phyloP scores from a whole-genome alignment of 2,113 vertebrate species.

The Archilochus colubris region DNA sequence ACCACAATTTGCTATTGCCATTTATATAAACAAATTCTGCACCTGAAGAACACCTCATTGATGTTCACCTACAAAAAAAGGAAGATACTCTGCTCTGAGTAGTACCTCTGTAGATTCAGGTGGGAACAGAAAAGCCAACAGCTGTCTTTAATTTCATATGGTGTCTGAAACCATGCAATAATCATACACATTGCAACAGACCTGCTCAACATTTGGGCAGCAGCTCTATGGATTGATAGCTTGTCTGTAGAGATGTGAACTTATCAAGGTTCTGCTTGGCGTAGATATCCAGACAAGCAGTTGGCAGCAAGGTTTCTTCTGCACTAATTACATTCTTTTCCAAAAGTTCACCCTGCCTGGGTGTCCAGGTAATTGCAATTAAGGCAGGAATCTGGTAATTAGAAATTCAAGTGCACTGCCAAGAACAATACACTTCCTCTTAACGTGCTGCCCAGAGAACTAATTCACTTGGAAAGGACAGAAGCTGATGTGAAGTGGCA shows the following conservation, averaged over 20 bases:
- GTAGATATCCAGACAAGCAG: slow-evolving; percentile 64
- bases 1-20: neutral
- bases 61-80: neutral
- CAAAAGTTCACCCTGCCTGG: slow-evolving; percentile 81
- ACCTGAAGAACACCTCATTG: neutral
- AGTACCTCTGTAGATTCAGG: neutral
- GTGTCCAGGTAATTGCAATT: slow-evolving; percentile 87
- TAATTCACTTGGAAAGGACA: slow-evolving; percentile 74
- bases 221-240: slow-evolving; percentile 15
- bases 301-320: slow-evolving; percentile 74
- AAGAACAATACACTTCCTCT: slow-evolving; percentile 80
- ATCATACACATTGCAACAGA: neutral
- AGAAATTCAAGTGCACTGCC: slow-evolving; percentile 82
- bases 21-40: neutral
- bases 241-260: slow-evolving; percentile 57
- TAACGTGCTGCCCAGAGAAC: slow-evolving; percentile 77
- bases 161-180: neutral
- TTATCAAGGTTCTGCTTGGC: slow-evolving; percentile 52
- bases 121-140: neutral
- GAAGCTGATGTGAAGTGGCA: slow-evolving; percentile 71
- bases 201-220: neutral
- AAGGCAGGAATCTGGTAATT: slow-evolving; percentile 82
- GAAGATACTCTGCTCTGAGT: neutral
- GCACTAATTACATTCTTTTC: slow-evolving; percentile 82
- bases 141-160: neutral